Base-by-base conservation (phyloP, 2,888 invertebrate genomes). In the Philopedon plagiatum region DNA sequence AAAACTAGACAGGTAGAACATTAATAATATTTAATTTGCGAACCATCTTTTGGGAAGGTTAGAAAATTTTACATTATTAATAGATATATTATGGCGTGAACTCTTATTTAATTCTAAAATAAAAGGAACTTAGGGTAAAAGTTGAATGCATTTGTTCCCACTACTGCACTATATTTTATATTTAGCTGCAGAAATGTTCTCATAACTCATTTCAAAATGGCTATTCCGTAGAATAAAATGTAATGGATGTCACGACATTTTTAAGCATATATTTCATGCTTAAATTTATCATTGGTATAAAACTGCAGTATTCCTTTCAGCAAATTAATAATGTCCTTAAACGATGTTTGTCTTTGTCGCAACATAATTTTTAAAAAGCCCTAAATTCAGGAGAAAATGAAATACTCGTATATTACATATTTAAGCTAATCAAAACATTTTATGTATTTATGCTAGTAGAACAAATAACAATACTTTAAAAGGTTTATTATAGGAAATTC, bases 131-230 rank as follows among this genome's bases (percentile, higher is more conserved):
- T 19, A 1, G 7, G 8, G 5, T 5, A 5, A 19, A 44, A 18
- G 8, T 15, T 44, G 3, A 19, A 21, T 2, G 23, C n/a, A 4
- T 3, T 21, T 46, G 34, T 13, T 13, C 13, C 11, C 5, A 3
- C 7, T 39, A 39, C 39, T 39, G 15, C 5, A 39, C n/a, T 39
- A 39, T 39, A 39, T 39, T 3, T 13, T 1, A 44, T 44, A 44
- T 44, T 44, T 44, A 19, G 8, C 44, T 8, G 19, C 19, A 44
- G 19, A 19, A 44, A 44, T 19, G 44, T 11, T 19, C 19, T 8
- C 44, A 44, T 44, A 44, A 44, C 44, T 44, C 44, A 44, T 44
- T 44, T 44, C 19, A 19, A 44, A 44, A 19, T 44, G 44, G 44
- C 44, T 44, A 3, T 44, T 4, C 9, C 19, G 44, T 44, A 19